Evolutionary conservation across 1,140 invertebrate species (phyloP).

Genomic region (Lordiphosa collinella): DNA sequence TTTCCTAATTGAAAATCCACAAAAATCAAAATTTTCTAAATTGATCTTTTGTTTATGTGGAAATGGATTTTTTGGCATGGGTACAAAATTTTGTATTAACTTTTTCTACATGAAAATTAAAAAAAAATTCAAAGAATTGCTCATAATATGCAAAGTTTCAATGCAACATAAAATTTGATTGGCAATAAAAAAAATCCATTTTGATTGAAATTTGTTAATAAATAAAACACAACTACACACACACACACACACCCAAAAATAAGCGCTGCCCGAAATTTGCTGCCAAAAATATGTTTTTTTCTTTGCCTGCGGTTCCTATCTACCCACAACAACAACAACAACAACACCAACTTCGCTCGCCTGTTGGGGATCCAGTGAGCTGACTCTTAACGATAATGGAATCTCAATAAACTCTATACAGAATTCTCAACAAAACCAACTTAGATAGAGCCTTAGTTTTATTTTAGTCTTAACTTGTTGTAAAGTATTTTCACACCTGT

Average conservation of each 20-base stretch:
- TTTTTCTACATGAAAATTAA: not conserved
- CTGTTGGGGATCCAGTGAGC: constrained; percentile 45
- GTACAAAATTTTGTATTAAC: constrained; percentile 31
- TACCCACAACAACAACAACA: constrained; percentile 16
- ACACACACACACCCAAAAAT: not conserved
- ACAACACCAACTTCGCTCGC: constrained; percentile 35
- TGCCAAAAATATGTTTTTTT: constrained; percentile 31
- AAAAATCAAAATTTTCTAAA: constrained; percentile 35
- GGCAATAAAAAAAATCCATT: constrained; percentile 36
- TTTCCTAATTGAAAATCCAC: constrained; percentile 48
- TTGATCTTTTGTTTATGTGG: constrained; percentile 30
- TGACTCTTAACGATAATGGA: constrained; percentile 72
- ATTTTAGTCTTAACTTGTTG: not conserved
- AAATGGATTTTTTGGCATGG: constrained; percentile 65
- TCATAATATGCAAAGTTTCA: constrained; percentile 53
- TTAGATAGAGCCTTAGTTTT: constrained; percentile 22
- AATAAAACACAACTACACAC: too few species aligned
- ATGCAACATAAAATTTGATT: constrained; percentile 29
- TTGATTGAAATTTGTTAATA: constrained; percentile 15
- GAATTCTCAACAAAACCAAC: constrained; percentile 42
- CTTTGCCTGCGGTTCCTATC: constrained; percentile 24
- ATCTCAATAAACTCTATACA: constrained; percentile 51
- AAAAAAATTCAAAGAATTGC: constrained; percentile 33
- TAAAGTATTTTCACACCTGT: constrained; percentile 3
- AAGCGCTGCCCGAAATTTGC: constrained; percentile 12